Base-by-base conservation (phyloP, 1,140 invertebrate genomes). In the Drosophila ambigua region DNA sequence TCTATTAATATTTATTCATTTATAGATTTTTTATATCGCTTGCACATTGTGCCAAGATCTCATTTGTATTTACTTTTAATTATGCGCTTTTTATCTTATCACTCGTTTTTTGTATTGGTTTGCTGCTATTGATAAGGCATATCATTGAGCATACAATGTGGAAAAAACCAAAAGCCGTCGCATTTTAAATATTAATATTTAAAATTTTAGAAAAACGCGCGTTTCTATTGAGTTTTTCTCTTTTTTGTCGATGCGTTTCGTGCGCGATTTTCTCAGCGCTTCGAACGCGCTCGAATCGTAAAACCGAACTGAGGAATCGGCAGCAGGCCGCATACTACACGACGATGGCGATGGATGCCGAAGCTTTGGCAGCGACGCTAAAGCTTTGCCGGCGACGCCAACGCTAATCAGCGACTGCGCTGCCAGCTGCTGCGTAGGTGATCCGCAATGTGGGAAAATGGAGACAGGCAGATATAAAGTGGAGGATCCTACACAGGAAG, bases 241-340 rank as follows among this genome's bases (percentile, higher is more conserved):
- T 9, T 24, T 64, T 67, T 54, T 39, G 9, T 64, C 61, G 53
- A 16, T 45, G 49, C 45, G 50, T 61, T 60, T 48, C 62, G 54
- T 67, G 73, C 72, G 73, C 72, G 39, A 41, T 61, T 76, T 57
- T 68, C 51, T 75, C 46, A 57, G 63, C 72, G 72, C 51, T 76
- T 76, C 74, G 74, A 53, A 77, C 72, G 48, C 72, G 59, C 57
- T 77, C 72, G 76, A 76, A 76, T 71, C 83, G 61, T 51, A 87
- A 79, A 77, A 87, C 75, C 83, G 83, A 87, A 87, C 83, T 87
- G 49, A 88, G 43, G 61, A 45, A 71, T 2, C 46, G 58, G 41
- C 52, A n/a, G 35, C 58, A 49, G 61, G 49, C 35, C 64, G 63
- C 7, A 43, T 11, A 13, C 63, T 16, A 6, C 11, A 39, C 59